Conservation (phyloP, 1,140 invertebrate genomes). For the Batillaria attramentaria region DNA sequence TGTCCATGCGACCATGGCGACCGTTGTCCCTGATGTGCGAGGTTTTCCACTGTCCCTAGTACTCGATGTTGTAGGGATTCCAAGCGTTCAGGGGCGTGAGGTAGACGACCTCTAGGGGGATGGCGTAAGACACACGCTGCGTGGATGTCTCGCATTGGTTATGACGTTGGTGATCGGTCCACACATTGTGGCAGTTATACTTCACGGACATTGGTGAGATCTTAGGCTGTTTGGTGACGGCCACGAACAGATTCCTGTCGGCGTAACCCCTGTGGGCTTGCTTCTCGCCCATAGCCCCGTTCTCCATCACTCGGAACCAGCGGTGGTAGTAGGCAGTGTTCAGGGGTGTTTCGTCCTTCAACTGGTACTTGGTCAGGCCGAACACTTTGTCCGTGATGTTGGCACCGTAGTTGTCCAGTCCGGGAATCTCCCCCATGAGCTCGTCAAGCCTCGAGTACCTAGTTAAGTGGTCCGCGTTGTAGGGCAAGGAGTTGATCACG, state of each 20-base stretch:
- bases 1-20: background rate
- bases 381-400: conserved; percentile 49
- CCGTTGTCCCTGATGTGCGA: conserved; percentile 6
- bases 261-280: conserved; percentile 1
- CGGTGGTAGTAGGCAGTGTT: conserved; percentile 60
- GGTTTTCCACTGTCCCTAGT: background rate
- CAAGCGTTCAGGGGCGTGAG: background rate
- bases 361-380: conserved; percentile 32
- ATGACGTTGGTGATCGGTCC: background rate
- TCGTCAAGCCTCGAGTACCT: no score
- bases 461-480: no score
- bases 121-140: background rate
- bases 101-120: conserved; percentile 25
- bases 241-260: conserved; percentile 23
- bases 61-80: conserved; percentile 4
- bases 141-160: background rate
- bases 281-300: conserved; percentile 50
- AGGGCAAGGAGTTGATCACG: background rate
- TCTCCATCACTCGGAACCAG: conserved; percentile 41
- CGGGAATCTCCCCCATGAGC: conserved; percentile 60
- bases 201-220: background rate
- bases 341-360: no score
- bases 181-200: background rate
- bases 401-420: conserved; percentile 58
- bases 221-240: background rate